Evolutionary conservation across 1,140 invertebrate species (phyloP).

Genomic region (Temnothorax longispinosus): DNA sequence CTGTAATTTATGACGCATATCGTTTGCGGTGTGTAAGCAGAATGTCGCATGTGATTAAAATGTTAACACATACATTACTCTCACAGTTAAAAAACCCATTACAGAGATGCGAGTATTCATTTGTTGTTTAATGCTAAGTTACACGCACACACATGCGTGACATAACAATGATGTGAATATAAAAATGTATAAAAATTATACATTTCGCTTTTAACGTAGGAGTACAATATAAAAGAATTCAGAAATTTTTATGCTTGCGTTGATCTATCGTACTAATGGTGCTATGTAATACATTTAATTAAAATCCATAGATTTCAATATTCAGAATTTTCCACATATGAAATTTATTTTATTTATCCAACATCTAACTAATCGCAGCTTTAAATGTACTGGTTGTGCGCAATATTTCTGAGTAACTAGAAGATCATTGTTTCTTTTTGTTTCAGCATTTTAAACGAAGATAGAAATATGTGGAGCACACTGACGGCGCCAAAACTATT

Average conservation of each 20-base stretch:
- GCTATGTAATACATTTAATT: not conserved
- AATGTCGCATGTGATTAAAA: not conserved
- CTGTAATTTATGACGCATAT: not conserved
- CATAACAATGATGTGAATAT: not conserved
- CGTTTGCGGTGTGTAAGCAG: not conserved
- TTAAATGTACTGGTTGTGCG: slow-evolving; percentile 43
- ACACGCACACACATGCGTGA: not conserved
- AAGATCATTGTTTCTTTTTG: not conserved
- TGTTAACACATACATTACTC: not conserved
- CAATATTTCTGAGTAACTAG: slow-evolving; percentile 5
- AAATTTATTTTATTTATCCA: not conserved
- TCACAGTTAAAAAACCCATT: not conserved
- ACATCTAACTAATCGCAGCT: not conserved
- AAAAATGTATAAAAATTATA: not conserved
- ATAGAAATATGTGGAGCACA: not conserved
- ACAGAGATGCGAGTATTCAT: too few relatives aligned
- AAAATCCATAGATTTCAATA: not conserved
- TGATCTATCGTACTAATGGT: not conserved
- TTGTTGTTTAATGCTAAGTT: not conserved
- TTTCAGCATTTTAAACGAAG: not conserved
- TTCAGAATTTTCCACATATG: not conserved
- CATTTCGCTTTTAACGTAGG: not conserved
- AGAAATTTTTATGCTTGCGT: not conserved
- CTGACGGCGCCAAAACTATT: slow-evolving; percentile 70
- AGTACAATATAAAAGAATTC: not conserved